phyloP scores from a whole-genome alignment of 2,113 vertebrate genomes.

The Oryzias curvinotus region DNA sequence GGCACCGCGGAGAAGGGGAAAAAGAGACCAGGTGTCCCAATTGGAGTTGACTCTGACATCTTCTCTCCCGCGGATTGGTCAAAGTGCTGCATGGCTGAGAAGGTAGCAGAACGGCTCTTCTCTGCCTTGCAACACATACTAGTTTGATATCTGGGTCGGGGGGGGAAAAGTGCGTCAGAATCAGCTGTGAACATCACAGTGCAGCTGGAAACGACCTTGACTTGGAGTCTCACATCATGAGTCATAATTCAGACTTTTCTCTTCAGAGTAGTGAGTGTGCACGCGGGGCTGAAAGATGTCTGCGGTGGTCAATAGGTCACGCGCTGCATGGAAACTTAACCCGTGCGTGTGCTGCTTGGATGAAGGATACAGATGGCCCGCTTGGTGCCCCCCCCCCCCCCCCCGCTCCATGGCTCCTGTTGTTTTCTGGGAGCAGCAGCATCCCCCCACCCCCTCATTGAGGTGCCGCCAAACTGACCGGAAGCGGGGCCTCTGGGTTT shows the following conservation, averaged over 20 bases:
- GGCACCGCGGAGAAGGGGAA: slow-evolving; percentile 18
- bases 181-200: slow-evolving; percentile 6
- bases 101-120: too few species aligned
- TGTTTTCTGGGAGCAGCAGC: slow-evolving; percentile 43
- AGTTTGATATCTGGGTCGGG: not conserved
- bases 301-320: slow-evolving; percentile 39
- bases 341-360: slow-evolving; percentile 39
- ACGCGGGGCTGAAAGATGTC: slow-evolving; percentile 11
- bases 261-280: not conserved
- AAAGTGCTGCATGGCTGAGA: slow-evolving; percentile 2
- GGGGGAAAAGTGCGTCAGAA: not conserved
- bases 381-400: slow-evolving; percentile 50
- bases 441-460: slow-evolving; percentile 23
- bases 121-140: not conserved
- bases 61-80: slow-evolving; percentile 16
- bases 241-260: slow-evolving; percentile 27
- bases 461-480: slow-evolving; percentile 40
- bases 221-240: slow-evolving; percentile 49
- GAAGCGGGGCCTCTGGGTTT: slow-evolving; percentile 28
- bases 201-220: slow-evolving; percentile 67
- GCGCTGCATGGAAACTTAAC: slow-evolving; percentile 52
- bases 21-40: slow-evolving; percentile 52
- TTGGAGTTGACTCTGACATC: slow-evolving; percentile 51
- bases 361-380: slow-evolving; percentile 63
- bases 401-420: slow-evolving; percentile 35